Conservation (phyloP, 2,888 invertebrate genomes). For the Incurvaria masculella region DNA sequence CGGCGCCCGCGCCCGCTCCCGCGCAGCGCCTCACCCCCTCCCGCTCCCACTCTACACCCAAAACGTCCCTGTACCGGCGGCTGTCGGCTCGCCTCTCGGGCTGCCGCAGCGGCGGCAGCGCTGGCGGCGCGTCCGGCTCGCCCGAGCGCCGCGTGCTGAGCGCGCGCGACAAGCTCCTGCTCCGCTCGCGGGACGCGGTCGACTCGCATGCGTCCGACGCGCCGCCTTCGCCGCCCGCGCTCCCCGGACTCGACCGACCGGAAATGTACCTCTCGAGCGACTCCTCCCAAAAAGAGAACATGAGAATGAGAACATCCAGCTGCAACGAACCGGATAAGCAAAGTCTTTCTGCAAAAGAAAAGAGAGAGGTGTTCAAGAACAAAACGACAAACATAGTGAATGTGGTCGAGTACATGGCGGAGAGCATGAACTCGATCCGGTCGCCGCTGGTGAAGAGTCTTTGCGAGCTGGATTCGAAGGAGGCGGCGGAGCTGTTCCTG, state of each 20-base stretch:
- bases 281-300: conserved; percentile 39
- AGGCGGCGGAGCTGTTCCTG: conserved; percentile 31
- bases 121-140: conserved; percentile 25
- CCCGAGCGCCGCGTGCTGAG: conserved; percentile 33
- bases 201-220: not conserved
- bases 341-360: conserved; percentile 29
- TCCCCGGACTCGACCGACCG: too few species aligned
- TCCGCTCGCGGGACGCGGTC: not conserved
- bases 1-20: conserved; percentile 33
- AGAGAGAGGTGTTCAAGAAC: conserved; percentile 50
- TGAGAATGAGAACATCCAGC: conserved; percentile 28
- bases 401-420: conserved; percentile 44
- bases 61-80: conserved; percentile 47
- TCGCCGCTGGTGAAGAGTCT: conserved; percentile 47
- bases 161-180: conserved; percentile 26
- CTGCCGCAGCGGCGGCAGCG: conserved; percentile 29
- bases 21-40: conserved; percentile 38
- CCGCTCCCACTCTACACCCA: conserved; percentile 45
- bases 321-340: conserved; percentile 16
- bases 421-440: conserved; percentile 37
- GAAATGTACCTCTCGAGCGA: too few species aligned
- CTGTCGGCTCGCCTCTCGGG: conserved; percentile 48
- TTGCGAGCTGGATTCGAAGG: conserved; percentile 45
- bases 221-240: too few species aligned
- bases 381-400: conserved; percentile 50